Conservation (phyloP, 2,888 invertebrate species). For the Galeopsomyia nigrocyanea region DNA sequence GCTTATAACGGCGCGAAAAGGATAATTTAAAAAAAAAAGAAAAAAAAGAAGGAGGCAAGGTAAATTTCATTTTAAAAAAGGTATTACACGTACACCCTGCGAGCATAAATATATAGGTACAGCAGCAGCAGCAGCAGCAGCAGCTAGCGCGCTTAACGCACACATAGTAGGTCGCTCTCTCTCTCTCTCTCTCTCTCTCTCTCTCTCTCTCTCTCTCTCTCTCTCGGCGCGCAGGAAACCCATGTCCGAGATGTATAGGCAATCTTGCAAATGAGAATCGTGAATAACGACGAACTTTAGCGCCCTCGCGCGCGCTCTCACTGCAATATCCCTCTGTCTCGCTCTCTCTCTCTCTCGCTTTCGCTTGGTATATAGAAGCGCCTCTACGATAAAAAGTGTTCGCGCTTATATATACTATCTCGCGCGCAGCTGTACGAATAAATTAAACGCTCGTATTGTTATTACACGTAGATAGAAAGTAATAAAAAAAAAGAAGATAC, state of each 20-base stretch:
- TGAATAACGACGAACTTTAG: slow-evolving; percentile 66
- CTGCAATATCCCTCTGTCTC: slow-evolving; percentile 42
- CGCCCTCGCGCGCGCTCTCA: slow-evolving; percentile 53
- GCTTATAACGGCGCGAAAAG: slow-evolving; percentile 10
- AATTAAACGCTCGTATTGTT: slow-evolving; percentile 41
- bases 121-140: neutral
- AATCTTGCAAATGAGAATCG: slow-evolving; percentile 68
- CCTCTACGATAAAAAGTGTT: neutral
- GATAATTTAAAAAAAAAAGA: slow-evolving; percentile 28
- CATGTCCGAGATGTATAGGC: slow-evolving; percentile 65
- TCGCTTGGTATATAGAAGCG: slow-evolving; percentile 24
- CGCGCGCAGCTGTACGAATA: slow-evolving; percentile 26
- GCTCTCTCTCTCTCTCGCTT: slow-evolving; percentile 24
- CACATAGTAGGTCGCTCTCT: slow-evolving; percentile 53
- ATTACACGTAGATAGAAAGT: slow-evolving; percentile 22
- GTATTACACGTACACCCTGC: slow-evolving; percentile 23
- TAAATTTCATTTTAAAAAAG: slow-evolving; percentile 42
- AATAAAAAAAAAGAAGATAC: neutral
- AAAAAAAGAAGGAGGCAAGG: slow-evolving; percentile 15
- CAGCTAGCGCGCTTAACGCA: slow-evolving; percentile 33
- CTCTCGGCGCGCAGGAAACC: slow-evolving; percentile 49
- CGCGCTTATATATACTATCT: slow-evolving; percentile 20
- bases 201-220: no score
- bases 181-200: no score
- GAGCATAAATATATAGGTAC: slow-evolving; percentile 43